Base-by-base conservation (phyloP, 1,140 invertebrate species). In the Drosophila kikkawai region DNA sequence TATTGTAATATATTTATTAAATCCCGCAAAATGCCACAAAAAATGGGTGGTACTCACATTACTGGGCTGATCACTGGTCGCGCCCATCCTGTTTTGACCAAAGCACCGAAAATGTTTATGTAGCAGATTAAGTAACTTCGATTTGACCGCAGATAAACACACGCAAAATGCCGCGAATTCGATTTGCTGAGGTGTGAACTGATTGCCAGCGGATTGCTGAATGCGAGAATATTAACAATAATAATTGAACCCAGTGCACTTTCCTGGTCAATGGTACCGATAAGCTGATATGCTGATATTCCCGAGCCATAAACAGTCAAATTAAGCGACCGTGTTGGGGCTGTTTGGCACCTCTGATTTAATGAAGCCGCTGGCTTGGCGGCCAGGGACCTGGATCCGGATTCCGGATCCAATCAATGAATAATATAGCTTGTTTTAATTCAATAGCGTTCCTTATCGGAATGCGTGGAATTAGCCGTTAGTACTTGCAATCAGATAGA, bases 1-100 rank as follows among this genome's bases (percentile, higher is more conserved):
- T 61, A 83, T 69, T 82, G 50, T 71, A 67, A 75, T 53, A 36
- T 87, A 88, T 73, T 83, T 73, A 86, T 79, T 76, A 87, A 82
- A 68, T 34, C 70, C 17, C 39, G 29, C 13, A 19, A 66, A 55
- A 50, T 60, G 44, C 51, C 59, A 17, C 22, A 47, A 57, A 57
- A 26, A n/a, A 7, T 17, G 36, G 48, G 17, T 9, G 7, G 37
- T 73, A 87, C 83, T 88, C 65, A 88, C 83, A 32, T 50, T 57
- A 13, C 15, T 67, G 4, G 63, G 45, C 15, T 36, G 56, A 41
- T 64, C 50, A 9, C 13, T 26, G 50, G 48, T 45, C 29, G 44
- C 53, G 19, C 53, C 68, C 84, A 80, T 42, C 37, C 32, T 57
- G 13, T 26, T 19, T 15, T 36, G 29, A 48, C 13, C 12, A 26